Conservation (phyloP, 1,140 invertebrate genomes). For the Manduca sexta region DNA sequence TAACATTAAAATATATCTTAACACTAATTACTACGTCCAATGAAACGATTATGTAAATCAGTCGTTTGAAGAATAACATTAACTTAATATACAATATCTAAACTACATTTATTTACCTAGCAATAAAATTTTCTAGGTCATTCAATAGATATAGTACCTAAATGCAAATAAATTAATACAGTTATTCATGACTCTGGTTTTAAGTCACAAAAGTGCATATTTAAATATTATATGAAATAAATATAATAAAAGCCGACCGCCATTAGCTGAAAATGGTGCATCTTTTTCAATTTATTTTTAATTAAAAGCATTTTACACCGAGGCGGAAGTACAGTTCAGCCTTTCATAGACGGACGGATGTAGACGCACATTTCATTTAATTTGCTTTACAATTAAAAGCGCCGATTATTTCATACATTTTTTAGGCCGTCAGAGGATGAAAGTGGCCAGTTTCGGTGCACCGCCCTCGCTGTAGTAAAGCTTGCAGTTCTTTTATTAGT, state of each 20-base stretch:
- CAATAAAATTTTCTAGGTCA: too few relatives aligned
- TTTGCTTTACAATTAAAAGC: slow-evolving; percentile 16
- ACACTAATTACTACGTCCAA: slow-evolving; percentile 39
- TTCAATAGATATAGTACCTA: too few relatives aligned
- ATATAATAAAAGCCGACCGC: slow-evolving; percentile 1
- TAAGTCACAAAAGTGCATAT: background rate
- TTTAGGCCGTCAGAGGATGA: slow-evolving; percentile 2
- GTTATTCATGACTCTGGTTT: too few relatives aligned
- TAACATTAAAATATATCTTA: slow-evolving; percentile 44
- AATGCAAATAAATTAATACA: background rate
- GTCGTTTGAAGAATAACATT: slow-evolving; percentile 57
- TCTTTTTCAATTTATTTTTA: slow-evolving; percentile 10
- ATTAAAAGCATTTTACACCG: slow-evolving; percentile 14
- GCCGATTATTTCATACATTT: slow-evolving; percentile 19
- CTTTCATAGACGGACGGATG: slow-evolving; percentile 47
- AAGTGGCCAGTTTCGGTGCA: too few relatives aligned
- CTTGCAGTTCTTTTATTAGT: too few relatives aligned
- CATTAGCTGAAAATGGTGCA: slow-evolving; percentile 1
- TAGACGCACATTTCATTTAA: slow-evolving; percentile 29
- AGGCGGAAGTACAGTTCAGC: slow-evolving; percentile 20
- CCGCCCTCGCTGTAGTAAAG: too few relatives aligned
- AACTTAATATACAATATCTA: slow-evolving; percentile 16
- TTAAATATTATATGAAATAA: slow-evolving; percentile 1
- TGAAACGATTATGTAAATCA: slow-evolving; percentile 64
- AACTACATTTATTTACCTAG: slow-evolving; percentile 6